Evolutionary conservation across 2,113 vertebrate species (phyloP), one percentile per base, ranked within the genome.

Genomic region (Pterophyllum scalare): DNA sequence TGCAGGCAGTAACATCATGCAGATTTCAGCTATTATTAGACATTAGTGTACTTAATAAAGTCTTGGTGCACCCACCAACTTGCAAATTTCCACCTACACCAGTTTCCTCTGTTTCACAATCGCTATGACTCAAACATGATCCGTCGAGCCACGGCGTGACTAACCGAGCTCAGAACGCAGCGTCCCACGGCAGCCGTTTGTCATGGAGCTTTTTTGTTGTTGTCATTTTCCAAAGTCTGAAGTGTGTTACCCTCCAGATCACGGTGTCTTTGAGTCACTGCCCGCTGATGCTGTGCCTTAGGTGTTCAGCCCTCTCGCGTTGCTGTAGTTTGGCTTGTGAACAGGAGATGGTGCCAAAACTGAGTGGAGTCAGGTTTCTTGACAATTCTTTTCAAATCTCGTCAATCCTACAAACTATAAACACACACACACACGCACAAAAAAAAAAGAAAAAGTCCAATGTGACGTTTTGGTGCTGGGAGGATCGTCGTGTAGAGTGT

Each of bases 341-440:
- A 89, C 95, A 96, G 92, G 24, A 95, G 95, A 93, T 91, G 94
- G 94, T 82, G 94, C 95, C 95, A 95, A 87, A 95, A 72, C 9
- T 46, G 89, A 83, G 82, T 56, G 22, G 59, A 52, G n/a, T 77
- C 64, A 26, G 4, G 19, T 43, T 3, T 65, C 35, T 24, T 76
- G 65, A 59, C 20, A 49, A 3, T 38, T 54, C 4, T 1, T 40
- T 58, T 81, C 0, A 76, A 19, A 8, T 14, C 56, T 77, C 33
- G 10, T 17, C 43, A 24, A 57, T 86, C 7, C 5, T 56, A 3
- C 3, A 49, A 3, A 28, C 72, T 58, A 60, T 28, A 59, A 80
- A 49, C 7, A n/a, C 33, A n/a, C n/a, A n/a, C n/a, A n/a, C n/a
- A n/a, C n/a, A n/a, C n/a, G n/a, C n/a, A n/a, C 4, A 9, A 49